Evolutionary conservation across 2,888 invertebrate genomes (phyloP).

Genomic region (Hirtodrosophila duncani): DNA sequence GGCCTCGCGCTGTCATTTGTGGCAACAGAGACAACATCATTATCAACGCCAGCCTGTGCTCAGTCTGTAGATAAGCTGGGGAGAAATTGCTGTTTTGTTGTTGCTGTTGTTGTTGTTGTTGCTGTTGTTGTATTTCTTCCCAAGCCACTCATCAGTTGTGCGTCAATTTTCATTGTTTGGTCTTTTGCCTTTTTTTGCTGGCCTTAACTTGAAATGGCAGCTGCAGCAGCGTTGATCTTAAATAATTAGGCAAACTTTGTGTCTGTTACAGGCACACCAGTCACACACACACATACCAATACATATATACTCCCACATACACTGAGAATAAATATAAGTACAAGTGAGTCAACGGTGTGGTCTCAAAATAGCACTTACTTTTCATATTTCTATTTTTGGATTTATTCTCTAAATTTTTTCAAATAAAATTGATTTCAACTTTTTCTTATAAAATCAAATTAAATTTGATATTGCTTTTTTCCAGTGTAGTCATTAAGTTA

Average conservation of each 20-base stretch:
- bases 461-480: too few relatives aligned
- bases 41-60: conserved; percentile 35
- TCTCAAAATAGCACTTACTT: too few relatives aligned
- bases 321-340: too few relatives aligned
- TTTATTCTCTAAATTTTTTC: too few relatives aligned
- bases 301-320: background rate
- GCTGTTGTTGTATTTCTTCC: conserved; percentile 8
- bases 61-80: too few relatives aligned
- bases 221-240: conserved; percentile 56
- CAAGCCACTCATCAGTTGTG: conserved; percentile 1
- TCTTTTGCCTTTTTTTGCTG: conserved; percentile 35
- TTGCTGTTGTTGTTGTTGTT: too few relatives aligned
- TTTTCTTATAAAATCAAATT: too few relatives aligned
- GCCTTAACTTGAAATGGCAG: conserved; percentile 58
- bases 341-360: too few relatives aligned
- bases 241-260: conserved; percentile 69
- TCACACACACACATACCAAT: conserved; percentile 22
- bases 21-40: conserved; percentile 35
- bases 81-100: too few relatives aligned
- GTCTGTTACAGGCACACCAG: conserved; percentile 51
- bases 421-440: too few relatives aligned
- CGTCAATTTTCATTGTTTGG: conserved; percentile 69
- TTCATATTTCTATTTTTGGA: too few relatives aligned
- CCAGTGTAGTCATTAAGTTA: too few relatives aligned
- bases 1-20: background rate